Base-by-base conservation (phyloP, 2,113 vertebrate species). In the Lagenorhynchus albirostris region DNA sequence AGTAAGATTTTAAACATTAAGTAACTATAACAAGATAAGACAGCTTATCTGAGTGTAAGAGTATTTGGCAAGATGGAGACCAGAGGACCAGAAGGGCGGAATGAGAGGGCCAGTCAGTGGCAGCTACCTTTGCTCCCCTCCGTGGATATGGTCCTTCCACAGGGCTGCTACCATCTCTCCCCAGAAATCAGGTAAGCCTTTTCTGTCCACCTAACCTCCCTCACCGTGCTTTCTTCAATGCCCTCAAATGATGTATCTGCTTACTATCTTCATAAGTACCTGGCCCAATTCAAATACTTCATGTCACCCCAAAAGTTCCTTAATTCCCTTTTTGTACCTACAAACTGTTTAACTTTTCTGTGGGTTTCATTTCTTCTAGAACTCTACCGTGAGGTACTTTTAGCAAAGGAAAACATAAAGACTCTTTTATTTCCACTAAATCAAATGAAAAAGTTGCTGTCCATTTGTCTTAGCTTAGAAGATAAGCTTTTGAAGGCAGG, bases 131-230 rank as follows among this genome's bases (percentile, higher is more conserved):
- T 31, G 6, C 38, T 67, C 21, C 44, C 25, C 38, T 23, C 33
- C 20, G 2, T 0, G 1, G 11, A 29, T 6, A 9, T 0, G 9
- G 25, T 8, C 38, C 38, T 20, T 80, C 23, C 31, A 47, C 31
- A 55, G 50, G 23, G 44, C 63, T 80, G 31, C 62, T 18, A 18
- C 15, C 12, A 12, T 55, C 33, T 77, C 21, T 50, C 41, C 41
- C 9, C 26, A 50, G 26, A 63, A 62, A 47, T 23, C 13, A 29
- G 1, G 26, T 0, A 62, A 47, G 14, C 2, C 23, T 68, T 63
- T 80, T 25, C 55, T 62, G 23, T 17, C n/a, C 25, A 81, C 15
- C 36, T 62, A 33, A 18, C 23, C 65, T 63, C 11, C 23, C 25
- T 65, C 23, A 47, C 36, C 25, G 29, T 4, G 9, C 33, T 87